Base-by-base conservation (phyloP, 2,888 invertebrate genomes). In the Drosophila anceps region DNA sequence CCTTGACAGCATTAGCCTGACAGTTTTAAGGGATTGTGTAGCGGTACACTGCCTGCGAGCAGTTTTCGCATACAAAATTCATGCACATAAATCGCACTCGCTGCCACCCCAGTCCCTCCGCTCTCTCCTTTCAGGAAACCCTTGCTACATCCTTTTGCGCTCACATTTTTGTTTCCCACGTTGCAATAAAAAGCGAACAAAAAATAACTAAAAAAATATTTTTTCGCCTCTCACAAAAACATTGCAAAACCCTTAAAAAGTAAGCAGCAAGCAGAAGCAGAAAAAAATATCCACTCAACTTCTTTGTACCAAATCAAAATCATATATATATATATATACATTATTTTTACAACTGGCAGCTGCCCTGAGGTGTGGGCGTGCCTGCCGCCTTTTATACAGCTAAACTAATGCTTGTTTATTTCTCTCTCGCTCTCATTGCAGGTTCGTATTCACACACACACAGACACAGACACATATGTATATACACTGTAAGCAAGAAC, bases 381-480 rank as follows among this genome's bases (percentile, higher is more conserved):
- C 63, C 86, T 64, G 57, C 67, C 69, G 71, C 88, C 84, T 70
- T 79, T 88, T 85, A 71, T 68, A 66, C 41, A 70, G 53, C 74
- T 46, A 67, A 76, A 81, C 81, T 81, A 81, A 81, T 78, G 66
- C 67, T 69, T 67, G 44, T 67, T 76, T 73, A 73, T 62, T 53
- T 53, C 66, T 27, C 71, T 54, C 66, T 69, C 24, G 2, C 58
- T 58, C 39, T 72, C 57, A 6, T 85, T 86, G 73, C 86, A 86
- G 86, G 86, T 81, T 79, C 69, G 81, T 81, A 81, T 86, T 84
- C 55, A 88, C 57, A 62, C 27, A n/a, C n/a, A n/a, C n/a, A n/a
- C n/a, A n/a, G n/a, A n/a, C n/a, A n/a, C n/a, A n/a, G n/a, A n/a
- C n/a, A n/a, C n/a, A n/a, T n/a, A n/a, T n/a, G n/a, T 31, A 13